These are phyloP conservation scores for Oenanthe melanoleuca DNA, from an alignment of 2,113 vertebrate species.

Conservation along the genomic window DNA sequence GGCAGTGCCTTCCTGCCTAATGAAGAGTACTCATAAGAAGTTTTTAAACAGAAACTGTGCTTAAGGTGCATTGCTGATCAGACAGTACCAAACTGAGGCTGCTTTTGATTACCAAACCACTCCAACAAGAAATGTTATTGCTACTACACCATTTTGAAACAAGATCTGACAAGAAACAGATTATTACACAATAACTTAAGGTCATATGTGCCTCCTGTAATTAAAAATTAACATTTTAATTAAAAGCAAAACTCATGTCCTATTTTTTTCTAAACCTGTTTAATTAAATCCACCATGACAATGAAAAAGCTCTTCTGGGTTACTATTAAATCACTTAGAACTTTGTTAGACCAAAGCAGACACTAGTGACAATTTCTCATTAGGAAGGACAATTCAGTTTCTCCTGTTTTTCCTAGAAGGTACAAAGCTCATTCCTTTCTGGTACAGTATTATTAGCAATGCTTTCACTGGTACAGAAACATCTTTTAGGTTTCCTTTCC, in stretches of 20 bases:
- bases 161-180: not conserved
- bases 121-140: not conserved
- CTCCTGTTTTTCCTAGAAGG: not conserved
- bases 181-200: not conserved
- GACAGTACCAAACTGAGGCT: not conserved
- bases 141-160: not conserved
- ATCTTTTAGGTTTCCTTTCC: not conserved
- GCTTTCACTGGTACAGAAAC: not conserved
- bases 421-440: not conserved
- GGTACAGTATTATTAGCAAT: not conserved
- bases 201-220: not conserved
- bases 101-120: not conserved
- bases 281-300: not conserved
- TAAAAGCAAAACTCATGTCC: not conserved
- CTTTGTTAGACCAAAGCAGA: not conserved
- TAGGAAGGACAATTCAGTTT: not conserved
- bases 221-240: constrained; percentile 45
- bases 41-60: not conserved
- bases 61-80: not conserved
- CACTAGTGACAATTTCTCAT: not conserved
- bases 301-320: not conserved
- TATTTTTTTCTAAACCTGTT: not conserved
- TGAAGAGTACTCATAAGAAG: not conserved
- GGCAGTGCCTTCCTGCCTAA: not conserved
- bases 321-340: not conserved